Evolutionary conservation across 2,113 vertebrate species (phyloP).

Genomic region (Procavia capensis): DNA sequence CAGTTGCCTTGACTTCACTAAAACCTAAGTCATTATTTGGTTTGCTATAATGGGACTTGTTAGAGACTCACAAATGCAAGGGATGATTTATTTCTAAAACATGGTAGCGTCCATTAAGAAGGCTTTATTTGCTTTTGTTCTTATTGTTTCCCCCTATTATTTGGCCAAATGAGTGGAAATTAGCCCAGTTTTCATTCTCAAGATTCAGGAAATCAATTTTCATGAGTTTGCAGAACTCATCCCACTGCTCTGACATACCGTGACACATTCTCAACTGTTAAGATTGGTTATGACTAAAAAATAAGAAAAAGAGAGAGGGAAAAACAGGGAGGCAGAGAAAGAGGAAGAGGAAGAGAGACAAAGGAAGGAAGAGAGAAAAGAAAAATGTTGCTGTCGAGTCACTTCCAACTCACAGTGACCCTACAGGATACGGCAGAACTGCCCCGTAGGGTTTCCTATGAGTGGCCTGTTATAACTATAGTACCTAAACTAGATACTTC

Average conservation of each 20-base stretch:
- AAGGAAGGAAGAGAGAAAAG: no score
- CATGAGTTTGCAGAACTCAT: background rate
- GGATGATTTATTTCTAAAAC: background rate
- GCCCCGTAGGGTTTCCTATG: no score
- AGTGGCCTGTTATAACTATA: background rate
- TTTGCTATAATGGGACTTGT: background rate
- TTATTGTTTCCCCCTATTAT: background rate
- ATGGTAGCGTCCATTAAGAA: slow-evolving; percentile 43
- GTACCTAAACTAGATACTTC: background rate
- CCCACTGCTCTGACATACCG: background rate
- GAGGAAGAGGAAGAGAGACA: no score
- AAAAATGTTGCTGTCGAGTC: no score
- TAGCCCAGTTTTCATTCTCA: background rate
- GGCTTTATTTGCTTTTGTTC: slow-evolving; percentile 30
- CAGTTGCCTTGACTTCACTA: slow-evolving; percentile 15
- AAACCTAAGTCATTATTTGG: background rate
- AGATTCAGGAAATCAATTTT: background rate
- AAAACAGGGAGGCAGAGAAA: no score
- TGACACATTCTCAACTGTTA: background rate
- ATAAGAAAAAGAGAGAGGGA: no score
- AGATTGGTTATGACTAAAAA: background rate
- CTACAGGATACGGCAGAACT: no score
- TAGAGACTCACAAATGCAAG: slow-evolving; percentile 43
- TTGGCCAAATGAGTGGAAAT: background rate
- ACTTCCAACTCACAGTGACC: no score